Percentiles rank a stretch among this genome's conserved stretches.
These are phyloP conservation scores for Apodemus speciosus DNA, from an alignment of 2,113 vertebrate species.

Conservation along the genomic window DNA sequence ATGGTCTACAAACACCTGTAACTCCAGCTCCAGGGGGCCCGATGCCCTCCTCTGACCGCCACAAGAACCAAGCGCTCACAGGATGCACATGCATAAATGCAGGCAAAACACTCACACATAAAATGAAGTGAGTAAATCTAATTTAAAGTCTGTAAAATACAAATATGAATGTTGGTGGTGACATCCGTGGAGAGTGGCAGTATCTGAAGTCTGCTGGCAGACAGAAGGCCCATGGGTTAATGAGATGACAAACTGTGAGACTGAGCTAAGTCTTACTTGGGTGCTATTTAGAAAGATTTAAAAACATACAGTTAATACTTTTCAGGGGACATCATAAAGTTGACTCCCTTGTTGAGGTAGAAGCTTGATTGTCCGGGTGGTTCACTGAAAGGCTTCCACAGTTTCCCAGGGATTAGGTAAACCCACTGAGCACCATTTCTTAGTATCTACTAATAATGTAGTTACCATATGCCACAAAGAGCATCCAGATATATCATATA, in stretches of 20 bases:
- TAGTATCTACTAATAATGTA: background rate
- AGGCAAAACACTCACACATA: background rate
- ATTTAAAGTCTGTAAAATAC: background rate
- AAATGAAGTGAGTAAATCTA: background rate
- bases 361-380: background rate
- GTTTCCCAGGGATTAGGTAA: background rate
- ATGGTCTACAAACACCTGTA: too few species aligned
- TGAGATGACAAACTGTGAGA: background rate
- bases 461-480: background rate
- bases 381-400: background rate
- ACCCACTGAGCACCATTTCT: background rate
- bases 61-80: background rate
- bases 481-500: background rate
- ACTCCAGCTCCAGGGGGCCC: background rate
- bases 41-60: background rate
- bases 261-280: background rate
- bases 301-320: background rate
- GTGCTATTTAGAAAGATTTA: background rate
- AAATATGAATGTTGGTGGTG: background rate
- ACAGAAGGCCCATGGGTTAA: background rate
- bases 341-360: background rate
- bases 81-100: too few species aligned
- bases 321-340: conserved; percentile 10
- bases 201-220: background rate
- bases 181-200: background rate